A percentile compares a stretch with the other conserved stretches of the same genome.
These are phyloP conservation scores for Polypterus senegalus DNA, from an alignment of 2,113 vertebrate species.

Conservation along the genomic window DNA sequence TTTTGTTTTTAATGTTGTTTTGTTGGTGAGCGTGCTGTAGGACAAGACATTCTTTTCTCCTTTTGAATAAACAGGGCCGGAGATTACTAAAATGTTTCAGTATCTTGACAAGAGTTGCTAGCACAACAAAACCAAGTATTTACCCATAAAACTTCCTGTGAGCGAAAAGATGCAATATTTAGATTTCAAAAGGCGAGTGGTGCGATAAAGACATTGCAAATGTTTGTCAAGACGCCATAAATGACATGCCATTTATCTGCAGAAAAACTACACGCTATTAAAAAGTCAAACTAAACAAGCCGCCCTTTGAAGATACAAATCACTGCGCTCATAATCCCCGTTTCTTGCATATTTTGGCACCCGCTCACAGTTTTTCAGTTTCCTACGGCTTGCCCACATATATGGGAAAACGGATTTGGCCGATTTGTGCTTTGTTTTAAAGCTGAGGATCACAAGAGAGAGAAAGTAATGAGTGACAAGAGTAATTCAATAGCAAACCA, in stretches of 20 bases:
- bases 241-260: slow-evolving; percentile 23
- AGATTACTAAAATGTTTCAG: slow-evolving; percentile 28
- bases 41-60: too few relatives aligned
- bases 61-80: slow-evolving; percentile 11
- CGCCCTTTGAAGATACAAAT: slow-evolving; percentile 23
- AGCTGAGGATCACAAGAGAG: slow-evolving; percentile 11
- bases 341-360: slow-evolving; percentile 4
- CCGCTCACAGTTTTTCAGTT: slow-evolving; percentile 10
- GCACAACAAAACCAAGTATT: slow-evolving; percentile 32
- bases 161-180: slow-evolving; percentile 25
- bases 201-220: slow-evolving; percentile 11
- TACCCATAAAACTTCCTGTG: slow-evolving; percentile 33
- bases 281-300: slow-evolving; percentile 21
- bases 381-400: slow-evolving; percentile 11
- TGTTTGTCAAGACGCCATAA: slow-evolving; percentile 23
- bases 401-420: slow-evolving; percentile 16
- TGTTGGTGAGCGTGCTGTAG: too few relatives aligned
- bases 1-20: too few relatives aligned
- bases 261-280: slow-evolving; percentile 29
- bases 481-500: slow-evolving; percentile 21
- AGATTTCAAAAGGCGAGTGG: slow-evolving; percentile 21
- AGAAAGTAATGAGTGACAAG: slow-evolving; percentile 18
- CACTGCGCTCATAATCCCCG: slow-evolving; percentile 21
- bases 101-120: slow-evolving; percentile 24
- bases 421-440: slow-evolving; percentile 12